A percentile compares a stretch with the other conserved stretches of the same genome.
Conservation (phyloP, 2,797 vertebrate genomes). For the Cryptoblepharus egeriae region DNA sequence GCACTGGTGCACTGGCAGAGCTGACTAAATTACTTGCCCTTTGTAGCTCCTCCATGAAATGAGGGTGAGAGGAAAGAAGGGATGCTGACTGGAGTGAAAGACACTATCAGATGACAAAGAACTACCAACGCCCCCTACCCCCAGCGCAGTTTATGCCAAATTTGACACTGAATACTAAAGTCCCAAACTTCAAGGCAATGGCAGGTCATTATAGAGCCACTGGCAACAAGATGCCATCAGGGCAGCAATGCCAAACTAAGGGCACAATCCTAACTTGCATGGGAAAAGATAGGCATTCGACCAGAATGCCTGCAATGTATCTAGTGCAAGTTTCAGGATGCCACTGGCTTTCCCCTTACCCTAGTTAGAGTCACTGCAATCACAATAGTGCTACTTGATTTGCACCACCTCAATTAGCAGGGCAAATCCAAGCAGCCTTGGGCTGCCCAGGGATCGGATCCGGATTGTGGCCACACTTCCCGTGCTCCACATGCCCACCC, state of each 20-base stretch:
- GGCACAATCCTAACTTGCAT: too few relatives aligned
- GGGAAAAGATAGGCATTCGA: too few relatives aligned
- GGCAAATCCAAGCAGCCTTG: too few relatives aligned
- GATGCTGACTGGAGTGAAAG: conserved; percentile 33
- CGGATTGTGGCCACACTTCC: too few relatives aligned
- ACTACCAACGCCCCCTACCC: conserved; percentile 28
- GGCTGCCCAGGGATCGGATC: too few relatives aligned
- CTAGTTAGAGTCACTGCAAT: too few relatives aligned
- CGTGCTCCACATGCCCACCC: too few relatives aligned
- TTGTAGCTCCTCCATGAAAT: background rate
- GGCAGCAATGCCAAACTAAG: conserved; percentile 11
- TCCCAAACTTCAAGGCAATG: background rate
- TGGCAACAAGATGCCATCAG: background rate
- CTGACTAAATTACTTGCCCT: conserved; percentile 42
- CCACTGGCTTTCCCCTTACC: too few relatives aligned
- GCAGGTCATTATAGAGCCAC: background rate
- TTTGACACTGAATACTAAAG: background rate
- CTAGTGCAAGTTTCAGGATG: too few relatives aligned
- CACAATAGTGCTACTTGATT: too few relatives aligned
- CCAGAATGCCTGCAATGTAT: too few relatives aligned
- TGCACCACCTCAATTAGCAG: too few relatives aligned
- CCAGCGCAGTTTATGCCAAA: background rate
- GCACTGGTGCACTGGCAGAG: conserved; percentile 20
- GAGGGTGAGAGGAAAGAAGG: background rate
- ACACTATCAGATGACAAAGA: conserved; percentile 34